A percentile compares a stretch with the other conserved stretches of the same genome.
Conservation (phyloP, 2,113 vertebrate genomes). For the Dipodomys stephensi region DNA sequence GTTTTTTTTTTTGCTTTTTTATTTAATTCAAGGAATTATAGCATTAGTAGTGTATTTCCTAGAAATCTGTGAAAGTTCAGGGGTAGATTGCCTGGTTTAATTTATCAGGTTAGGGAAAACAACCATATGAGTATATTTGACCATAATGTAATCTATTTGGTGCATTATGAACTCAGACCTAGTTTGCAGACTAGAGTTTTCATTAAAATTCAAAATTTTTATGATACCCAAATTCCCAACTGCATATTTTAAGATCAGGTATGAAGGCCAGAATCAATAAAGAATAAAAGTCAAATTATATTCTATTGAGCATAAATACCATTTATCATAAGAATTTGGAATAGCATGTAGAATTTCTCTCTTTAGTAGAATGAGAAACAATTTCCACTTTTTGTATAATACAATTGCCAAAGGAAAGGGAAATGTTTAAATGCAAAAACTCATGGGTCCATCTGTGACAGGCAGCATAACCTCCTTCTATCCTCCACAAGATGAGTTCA, state of each 20-base stretch:
- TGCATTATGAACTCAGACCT: not conserved
- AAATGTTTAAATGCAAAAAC: constrained; percentile 15
- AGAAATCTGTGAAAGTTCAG: not conserved
- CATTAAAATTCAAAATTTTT: constrained; percentile 9
- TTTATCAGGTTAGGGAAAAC: not conserved
- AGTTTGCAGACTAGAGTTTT: constrained; percentile 3
- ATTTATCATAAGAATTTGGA: constrained; percentile 25
- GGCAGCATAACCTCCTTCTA: not conserved
- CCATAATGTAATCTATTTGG: not conserved
- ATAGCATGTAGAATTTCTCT: constrained; percentile 18
- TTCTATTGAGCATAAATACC: constrained; percentile 22
- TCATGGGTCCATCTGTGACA: not conserved
- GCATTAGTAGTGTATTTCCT: not conserved
- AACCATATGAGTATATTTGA: not conserved
- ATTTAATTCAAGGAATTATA: not conserved
- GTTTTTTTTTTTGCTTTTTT: not conserved
- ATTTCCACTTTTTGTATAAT: constrained; percentile 28
- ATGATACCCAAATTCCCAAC: constrained; percentile 22
- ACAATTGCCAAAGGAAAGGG: constrained; percentile 14
- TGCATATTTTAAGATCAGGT: constrained; percentile 30
- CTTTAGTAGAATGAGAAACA: constrained; percentile 19
- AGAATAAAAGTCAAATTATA: constrained; percentile 33
- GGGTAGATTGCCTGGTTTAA: not conserved
- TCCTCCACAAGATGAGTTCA: not conserved
- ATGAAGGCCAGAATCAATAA: constrained; percentile 53